Conservation (phyloP, 2,888 invertebrate genomes). For the Tridacna gigas region DNA sequence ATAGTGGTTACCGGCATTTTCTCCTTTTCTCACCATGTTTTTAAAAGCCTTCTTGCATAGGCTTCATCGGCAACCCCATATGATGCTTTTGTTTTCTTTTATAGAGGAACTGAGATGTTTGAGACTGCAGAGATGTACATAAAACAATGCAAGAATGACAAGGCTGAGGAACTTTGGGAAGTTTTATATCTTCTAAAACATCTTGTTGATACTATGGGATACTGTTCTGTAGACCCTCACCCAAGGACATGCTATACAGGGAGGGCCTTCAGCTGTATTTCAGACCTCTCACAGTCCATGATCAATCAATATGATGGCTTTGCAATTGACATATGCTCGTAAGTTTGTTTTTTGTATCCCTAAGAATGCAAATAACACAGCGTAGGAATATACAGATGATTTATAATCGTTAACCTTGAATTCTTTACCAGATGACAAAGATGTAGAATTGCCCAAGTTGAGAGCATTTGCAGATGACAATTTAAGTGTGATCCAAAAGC, state of each 20-base stretch:
- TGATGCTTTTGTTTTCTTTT: not conserved
- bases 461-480: no score
- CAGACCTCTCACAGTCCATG: slow-evolving; percentile 12
- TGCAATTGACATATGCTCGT: slow-evolving; percentile 47
- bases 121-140: not conserved
- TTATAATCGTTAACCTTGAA: no score
- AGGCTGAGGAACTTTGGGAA: not conserved
- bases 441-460: no score
- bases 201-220: slow-evolving; percentile 41
- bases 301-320: slow-evolving; percentile 27
- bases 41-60: no score
- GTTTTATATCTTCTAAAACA: slow-evolving; percentile 6
- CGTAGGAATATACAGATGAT: not conserved
- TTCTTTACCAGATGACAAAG: no score
- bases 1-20: not conserved
- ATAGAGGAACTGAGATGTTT: slow-evolving; percentile 19
- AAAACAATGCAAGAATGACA: slow-evolving; percentile 23
- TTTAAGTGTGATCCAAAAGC: no score
- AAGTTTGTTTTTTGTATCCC: slow-evolving; percentile 25
- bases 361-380: not conserved
- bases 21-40: not conserved
- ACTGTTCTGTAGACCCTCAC: slow-evolving; percentile 28
- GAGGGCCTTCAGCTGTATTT: slow-evolving; percentile 35
- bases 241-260: slow-evolving; percentile 35
- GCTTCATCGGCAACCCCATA: no score